Percentiles rank a stretch among this genome's conserved stretches.
These are phyloP conservation scores for Uropetala carovei DNA, from an alignment of 2,888 invertebrate species.

Conservation along the genomic window DNA sequence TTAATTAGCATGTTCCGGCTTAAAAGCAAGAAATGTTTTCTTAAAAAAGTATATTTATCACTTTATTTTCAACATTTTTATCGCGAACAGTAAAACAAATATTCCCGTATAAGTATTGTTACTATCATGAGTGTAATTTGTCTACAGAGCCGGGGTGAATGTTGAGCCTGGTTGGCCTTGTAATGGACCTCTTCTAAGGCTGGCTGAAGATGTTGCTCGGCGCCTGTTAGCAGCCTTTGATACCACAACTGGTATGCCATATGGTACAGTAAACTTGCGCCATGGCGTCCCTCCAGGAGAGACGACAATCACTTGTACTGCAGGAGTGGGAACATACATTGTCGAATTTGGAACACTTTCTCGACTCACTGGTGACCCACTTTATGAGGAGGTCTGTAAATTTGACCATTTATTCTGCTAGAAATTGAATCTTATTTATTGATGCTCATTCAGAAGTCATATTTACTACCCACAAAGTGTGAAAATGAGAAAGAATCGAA, in stretches of 20 bases:
- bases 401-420: conserved; percentile 65
- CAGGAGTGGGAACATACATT: conserved; percentile 97
- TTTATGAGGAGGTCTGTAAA: conserved; percentile 90
- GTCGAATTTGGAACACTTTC: conserved; percentile 97
- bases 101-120: no score
- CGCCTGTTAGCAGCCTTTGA: conserved; percentile 93
- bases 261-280: conserved; percentile 95
- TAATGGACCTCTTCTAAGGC: conserved; percentile 91
- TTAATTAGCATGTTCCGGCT: no score
- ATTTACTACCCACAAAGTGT: no score
- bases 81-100: conserved; percentile 60
- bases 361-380: conserved; percentile 93
- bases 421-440: no score
- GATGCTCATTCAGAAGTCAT: no score
- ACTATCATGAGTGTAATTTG: conserved; percentile 52
- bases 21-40: no score
- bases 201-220: conserved; percentile 97
- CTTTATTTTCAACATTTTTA: not conserved
- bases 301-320: conserved; percentile 97
- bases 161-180: conserved; percentile 98
- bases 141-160: conserved; percentile 83
- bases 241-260: conserved; percentile 96
- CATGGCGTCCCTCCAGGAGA: conserved; percentile 96
- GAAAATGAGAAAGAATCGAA: no score
- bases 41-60: no score